Evolutionary conservation across 2,113 vertebrate species (phyloP).

Genomic region (Cairina moschata): DNA sequence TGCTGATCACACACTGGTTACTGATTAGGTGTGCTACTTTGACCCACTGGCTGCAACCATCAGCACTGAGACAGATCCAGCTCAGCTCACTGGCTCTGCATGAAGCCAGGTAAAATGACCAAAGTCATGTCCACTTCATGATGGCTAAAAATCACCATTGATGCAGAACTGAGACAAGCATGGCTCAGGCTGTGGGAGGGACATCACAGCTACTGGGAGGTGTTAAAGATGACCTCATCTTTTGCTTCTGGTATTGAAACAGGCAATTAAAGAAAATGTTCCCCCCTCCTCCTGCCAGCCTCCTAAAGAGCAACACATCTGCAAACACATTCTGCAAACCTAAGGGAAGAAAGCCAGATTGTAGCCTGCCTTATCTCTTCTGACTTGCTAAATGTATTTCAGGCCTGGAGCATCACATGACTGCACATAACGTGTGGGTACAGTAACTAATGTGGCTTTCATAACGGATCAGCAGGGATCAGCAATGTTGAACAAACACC

Average conservation of each 20-base stretch:
- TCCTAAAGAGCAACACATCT: slow-evolving; percentile 59
- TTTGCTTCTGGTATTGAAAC: slow-evolving; percentile 5
- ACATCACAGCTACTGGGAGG: neutral
- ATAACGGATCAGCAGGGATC: slow-evolving; percentile 60
- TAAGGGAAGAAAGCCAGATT: slow-evolving; percentile 65
- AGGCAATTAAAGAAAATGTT: neutral
- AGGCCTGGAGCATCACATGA: slow-evolving; percentile 60
- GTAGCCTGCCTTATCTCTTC: slow-evolving; percentile 72
- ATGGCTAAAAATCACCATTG: neutral
- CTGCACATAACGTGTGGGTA: slow-evolving; percentile 35
- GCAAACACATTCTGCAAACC: slow-evolving; percentile 68
- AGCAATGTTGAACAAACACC: slow-evolving; percentile 60
- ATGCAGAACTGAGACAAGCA: neutral
- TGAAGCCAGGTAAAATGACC: neutral
- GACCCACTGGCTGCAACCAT: neutral
- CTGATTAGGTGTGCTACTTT: neutral
- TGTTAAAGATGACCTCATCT: neutral
- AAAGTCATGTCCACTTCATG: neutral
- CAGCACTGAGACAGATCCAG: neutral
- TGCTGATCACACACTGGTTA: neutral
- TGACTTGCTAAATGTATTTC: slow-evolving; percentile 59
- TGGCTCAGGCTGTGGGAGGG: neutral
- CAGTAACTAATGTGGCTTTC: slow-evolving; percentile 55
- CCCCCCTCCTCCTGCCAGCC: neutral
- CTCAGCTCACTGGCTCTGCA: neutral